phyloP scores from a whole-genome alignment of 2,888 invertebrate species.

The Campoplex capitator region DNA sequence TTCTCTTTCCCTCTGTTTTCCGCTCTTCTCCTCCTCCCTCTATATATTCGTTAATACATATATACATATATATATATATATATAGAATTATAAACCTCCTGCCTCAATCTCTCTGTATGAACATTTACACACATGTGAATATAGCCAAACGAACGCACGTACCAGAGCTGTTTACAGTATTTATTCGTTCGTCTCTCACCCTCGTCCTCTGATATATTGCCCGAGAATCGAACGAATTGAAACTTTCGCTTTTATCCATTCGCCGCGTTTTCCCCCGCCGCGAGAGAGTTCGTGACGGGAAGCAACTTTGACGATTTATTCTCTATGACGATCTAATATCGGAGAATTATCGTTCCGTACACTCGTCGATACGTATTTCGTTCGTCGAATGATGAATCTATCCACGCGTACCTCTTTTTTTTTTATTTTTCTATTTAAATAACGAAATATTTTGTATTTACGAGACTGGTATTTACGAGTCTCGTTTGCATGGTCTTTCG shows the following conservation, averaged over 20 bases:
- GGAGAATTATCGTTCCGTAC: slow-evolving; percentile 62
- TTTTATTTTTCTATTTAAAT: neutral
- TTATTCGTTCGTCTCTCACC: slow-evolving; percentile 71
- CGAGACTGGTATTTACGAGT: no score
- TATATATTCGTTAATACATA: slow-evolving; percentile 18
- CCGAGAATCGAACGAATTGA: slow-evolving; percentile 48
- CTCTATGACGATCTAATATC: slow-evolving; percentile 71
- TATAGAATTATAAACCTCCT: neutral
- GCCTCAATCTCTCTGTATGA: slow-evolving; percentile 10
- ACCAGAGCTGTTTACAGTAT: slow-evolving; percentile 69
- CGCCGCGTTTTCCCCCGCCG: neutral
- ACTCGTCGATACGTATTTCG: neutral
- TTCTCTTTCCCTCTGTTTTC: slow-evolving; percentile 57
- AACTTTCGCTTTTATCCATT: slow-evolving; percentile 48
- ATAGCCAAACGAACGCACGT: slow-evolving; percentile 41
- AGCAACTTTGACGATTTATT: slow-evolving; percentile 70
- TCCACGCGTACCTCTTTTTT: neutral
- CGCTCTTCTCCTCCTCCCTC: slow-evolving; percentile 36
- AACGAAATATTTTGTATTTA: neutral
- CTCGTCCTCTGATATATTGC: slow-evolving; percentile 65
- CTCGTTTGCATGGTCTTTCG: neutral
- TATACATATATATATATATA: neutral
- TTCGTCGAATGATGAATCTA: slow-evolving; percentile 12
- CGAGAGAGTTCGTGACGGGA: slow-evolving; percentile 57
- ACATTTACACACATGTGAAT: slow-evolving; percentile 3